Conservation (phyloP, 2,797 vertebrate genomes). For the Periophthalmus magnuspinnatus region DNA sequence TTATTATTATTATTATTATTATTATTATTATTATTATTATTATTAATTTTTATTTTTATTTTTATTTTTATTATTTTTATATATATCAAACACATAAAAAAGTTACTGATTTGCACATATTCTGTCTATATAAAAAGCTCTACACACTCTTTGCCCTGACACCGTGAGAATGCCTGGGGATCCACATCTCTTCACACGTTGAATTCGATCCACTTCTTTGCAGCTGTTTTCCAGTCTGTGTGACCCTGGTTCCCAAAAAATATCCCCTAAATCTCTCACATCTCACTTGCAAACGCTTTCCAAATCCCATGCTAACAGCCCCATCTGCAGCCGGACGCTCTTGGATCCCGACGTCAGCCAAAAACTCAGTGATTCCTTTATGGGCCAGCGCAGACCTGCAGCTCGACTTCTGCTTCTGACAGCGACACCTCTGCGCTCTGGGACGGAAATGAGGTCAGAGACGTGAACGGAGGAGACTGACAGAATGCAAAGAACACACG, state of each 20-base stretch:
- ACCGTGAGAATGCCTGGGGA: conserved; percentile 24
- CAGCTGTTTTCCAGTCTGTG: conserved; percentile 47
- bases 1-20: no score
- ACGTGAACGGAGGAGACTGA: conserved; percentile 12
- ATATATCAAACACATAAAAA: no score
- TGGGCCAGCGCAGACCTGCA: conserved; percentile 14
- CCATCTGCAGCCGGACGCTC: conserved; percentile 29
- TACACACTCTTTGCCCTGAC: background rate
- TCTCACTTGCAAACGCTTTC: conserved; percentile 42
- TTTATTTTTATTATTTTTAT: no score
- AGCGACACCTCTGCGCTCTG: conserved; percentile 10
- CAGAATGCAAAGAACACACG: conserved; percentile 8
- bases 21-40: no score
- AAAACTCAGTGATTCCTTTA: conserved; percentile 35
- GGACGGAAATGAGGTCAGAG: conserved; percentile 43
- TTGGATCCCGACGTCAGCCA: conserved; percentile 30
- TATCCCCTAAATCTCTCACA: conserved; percentile 26
- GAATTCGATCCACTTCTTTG: conserved; percentile 31
- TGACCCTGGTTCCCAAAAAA: conserved; percentile 39
- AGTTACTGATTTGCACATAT: no score
- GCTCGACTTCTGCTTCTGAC: conserved; percentile 7
- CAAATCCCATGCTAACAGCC: conserved; percentile 49
- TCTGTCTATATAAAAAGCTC: background rate
- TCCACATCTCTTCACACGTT: conserved; percentile 21
- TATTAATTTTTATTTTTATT: no score